These are phyloP conservation scores for Leucoptera coffeella DNA, from an alignment of 2,888 invertebrate species.

Conservation along the genomic window DNA sequence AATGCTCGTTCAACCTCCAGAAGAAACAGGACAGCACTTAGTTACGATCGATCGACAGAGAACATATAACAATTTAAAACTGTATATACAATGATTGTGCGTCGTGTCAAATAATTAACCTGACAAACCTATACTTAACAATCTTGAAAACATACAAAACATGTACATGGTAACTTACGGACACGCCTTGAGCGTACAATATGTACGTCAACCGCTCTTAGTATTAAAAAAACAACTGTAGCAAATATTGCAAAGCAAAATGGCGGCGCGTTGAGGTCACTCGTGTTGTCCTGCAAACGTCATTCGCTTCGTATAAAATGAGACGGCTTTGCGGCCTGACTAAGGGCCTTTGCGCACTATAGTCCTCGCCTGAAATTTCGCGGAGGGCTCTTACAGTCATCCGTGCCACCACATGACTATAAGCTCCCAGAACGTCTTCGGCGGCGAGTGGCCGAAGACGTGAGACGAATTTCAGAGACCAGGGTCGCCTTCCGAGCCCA, in stretches of 20 bases:
- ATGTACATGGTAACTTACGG: conserved; percentile 21
- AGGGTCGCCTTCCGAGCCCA: conserved; percentile 70
- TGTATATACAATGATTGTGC: conserved; percentile 47
- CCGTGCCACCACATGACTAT: conserved; percentile 55
- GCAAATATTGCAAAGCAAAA: conserved; percentile 28
- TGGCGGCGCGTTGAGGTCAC: conserved; percentile 16
- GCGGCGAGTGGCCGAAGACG: conserved; percentile 65
- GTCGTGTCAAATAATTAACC: conserved; percentile 38
- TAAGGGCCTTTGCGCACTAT: conserved; percentile 25
- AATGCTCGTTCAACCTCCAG: conserved; percentile 11
- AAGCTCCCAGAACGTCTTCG: conserved; percentile 57
- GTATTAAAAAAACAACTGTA: conserved; percentile 39
- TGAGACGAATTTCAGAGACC: conserved; percentile 64
- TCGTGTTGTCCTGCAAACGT: neutral
- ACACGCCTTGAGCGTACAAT: conserved; percentile 27
- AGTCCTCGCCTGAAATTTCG: conserved; percentile 39
- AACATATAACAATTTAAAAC: conserved; percentile 21
- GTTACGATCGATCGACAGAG: conserved; percentile 19
- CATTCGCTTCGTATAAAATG: conserved; percentile 21
- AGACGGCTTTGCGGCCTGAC: conserved; percentile 29
- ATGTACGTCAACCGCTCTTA: too few relatives aligned
- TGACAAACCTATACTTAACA: conserved; percentile 19
- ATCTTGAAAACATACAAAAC: conserved; percentile 19
- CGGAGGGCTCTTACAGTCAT: conserved; percentile 41
- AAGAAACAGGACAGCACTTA: too few relatives aligned